Percentiles rank a stretch among this genome's conserved stretches.
Conservation (phyloP, 1,140 invertebrate genomes). For the Trialeurodes vaporariorum region DNA sequence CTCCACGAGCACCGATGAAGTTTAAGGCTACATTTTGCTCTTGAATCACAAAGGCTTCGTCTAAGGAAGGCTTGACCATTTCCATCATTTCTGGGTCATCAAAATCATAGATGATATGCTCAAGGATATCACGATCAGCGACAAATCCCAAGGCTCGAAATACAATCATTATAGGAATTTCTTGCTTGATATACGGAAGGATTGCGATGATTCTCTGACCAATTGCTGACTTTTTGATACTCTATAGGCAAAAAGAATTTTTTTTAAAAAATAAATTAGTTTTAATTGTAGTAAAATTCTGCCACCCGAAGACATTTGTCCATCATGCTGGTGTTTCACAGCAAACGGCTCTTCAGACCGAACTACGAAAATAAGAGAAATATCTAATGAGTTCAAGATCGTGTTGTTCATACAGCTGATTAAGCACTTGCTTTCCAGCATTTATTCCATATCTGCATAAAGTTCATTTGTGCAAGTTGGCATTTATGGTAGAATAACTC, state of each 20-base stretch:
- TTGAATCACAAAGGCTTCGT: slow-evolving; percentile 99
- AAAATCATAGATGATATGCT: slow-evolving; percentile 98
- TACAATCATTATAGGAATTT: slow-evolving; percentile 99
- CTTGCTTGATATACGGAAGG: slow-evolving; percentile 96
- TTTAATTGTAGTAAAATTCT: too few relatives aligned
- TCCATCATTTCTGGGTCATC: slow-evolving; percentile 99
- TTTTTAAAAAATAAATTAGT: too few relatives aligned
- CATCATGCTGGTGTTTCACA: too few relatives aligned
- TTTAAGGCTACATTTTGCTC: slow-evolving; percentile 97
- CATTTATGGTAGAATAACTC: too few relatives aligned
- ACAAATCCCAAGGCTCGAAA: slow-evolving; percentile 95
- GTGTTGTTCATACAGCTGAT: too few relatives aligned
- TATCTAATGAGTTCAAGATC: too few relatives aligned
- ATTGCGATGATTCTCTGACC: slow-evolving; percentile 96
- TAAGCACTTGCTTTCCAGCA: too few relatives aligned
- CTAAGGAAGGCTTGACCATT: slow-evolving; percentile 93
- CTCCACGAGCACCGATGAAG: slow-evolving; percentile 94
- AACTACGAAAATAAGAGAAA: neutral
- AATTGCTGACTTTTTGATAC: slow-evolving; percentile 92
- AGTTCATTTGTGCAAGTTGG: too few relatives aligned
- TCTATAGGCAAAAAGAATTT: too few relatives aligned
- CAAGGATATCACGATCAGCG: slow-evolving; percentile 94
- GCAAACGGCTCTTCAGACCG: too few relatives aligned
- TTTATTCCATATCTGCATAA: too few relatives aligned
- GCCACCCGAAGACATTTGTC: too few relatives aligned